Conservation (phyloP, 2,113 vertebrate genomes). For the Pollimyrus isidori region DNA sequence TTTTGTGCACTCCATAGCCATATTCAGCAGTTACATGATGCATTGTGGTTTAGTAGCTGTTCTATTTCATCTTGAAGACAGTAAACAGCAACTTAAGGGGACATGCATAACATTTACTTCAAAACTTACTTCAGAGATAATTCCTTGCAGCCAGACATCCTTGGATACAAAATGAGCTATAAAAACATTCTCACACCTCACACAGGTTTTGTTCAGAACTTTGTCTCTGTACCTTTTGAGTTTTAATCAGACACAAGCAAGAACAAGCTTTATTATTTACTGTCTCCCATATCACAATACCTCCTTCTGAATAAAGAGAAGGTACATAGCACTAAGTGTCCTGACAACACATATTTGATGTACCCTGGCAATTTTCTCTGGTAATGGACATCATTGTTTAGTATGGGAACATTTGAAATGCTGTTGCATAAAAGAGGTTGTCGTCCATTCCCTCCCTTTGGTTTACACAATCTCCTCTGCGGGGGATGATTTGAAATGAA, state of each 20-base stretch:
- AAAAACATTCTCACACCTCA: background rate
- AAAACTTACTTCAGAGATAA: background rate
- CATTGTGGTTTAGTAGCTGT: background rate
- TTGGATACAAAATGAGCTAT: background rate
- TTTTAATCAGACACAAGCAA: background rate
- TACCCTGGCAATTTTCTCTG: background rate
- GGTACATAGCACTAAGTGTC: background rate
- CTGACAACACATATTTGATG: background rate
- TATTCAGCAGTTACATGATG: background rate
- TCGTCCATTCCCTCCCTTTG: background rate
- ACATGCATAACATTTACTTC: background rate
- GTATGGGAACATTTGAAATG: background rate
- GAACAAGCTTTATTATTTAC: background rate
- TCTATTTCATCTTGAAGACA: background rate
- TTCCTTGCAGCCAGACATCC: background rate
- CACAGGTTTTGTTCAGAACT: background rate
- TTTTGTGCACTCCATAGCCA: background rate
- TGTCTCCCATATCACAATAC: background rate
- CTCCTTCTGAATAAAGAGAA: background rate
- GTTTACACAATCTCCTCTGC: background rate
- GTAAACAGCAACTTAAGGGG: background rate
- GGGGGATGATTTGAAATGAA: background rate
- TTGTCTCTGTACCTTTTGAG: background rate
- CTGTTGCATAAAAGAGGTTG: background rate
- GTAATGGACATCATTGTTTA: background rate